Base-by-base conservation (phyloP, 2,888 invertebrate genomes). In the Eristalis intricaria region DNA sequence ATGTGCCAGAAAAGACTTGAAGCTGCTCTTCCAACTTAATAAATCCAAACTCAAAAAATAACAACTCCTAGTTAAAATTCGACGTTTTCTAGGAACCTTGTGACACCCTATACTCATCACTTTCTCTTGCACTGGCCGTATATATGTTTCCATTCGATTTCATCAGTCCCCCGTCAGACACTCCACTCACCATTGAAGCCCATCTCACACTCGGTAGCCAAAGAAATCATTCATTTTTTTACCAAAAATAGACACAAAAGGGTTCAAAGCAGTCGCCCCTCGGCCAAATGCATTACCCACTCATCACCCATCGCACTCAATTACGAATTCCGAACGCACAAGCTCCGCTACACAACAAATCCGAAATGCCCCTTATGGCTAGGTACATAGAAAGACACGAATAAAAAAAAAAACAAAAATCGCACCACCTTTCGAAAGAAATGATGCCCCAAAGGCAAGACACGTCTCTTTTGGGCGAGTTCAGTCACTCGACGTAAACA, bases 401-500 rank as follows among this genome's bases (percentile, higher is more conserved):
- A 4, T n/a, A 1, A 43, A 8, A 19, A n/a, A 8, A 19, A 65
- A 65, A 64, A 63, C 7, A 50, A 15, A 70, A 29, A 78, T 38
- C 66, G 66, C 32, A 22, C 69, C 61, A 77, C 69, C 69, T 77
- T 77, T 63, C 63, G 63, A 66, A 66, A 58, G 58, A 65, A 71
- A 71, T 43, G 58, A 85, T 32, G 73, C 64, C 76, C n/a, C 58
- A 81, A 73, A 73, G 81, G 84, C 71, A 64, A 77, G 40, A 43
- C 64, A 73, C 35, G 43, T 66, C 63, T 66, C 23, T 76, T 68
- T 69, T 66, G 63, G 68, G 69, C 43, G 81, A 85, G 84, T 85
- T 85, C 84, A 85, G 63, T 85, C 71, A 81, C 84, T 81, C 58
- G 71, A 77, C 84, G 70, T 70, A 73, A 84, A 38, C 19, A 26